These are phyloP conservation scores for Meloidogyne floridensis DNA, from an alignment of 1,140 invertebrate species.

Conservation along the genomic window DNA sequence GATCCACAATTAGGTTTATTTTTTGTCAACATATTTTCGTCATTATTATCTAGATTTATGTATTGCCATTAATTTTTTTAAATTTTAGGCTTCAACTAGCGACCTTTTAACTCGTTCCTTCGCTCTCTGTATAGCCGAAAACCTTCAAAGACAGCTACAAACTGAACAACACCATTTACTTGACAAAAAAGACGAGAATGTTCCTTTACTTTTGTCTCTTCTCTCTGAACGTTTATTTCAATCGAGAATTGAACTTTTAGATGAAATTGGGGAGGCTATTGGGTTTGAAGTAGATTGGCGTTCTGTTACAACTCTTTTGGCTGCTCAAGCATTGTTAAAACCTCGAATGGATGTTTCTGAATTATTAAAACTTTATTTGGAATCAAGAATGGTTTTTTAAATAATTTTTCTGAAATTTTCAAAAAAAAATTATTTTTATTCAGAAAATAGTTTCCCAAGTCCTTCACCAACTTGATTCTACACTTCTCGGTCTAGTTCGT, in stretches of 20 bases:
- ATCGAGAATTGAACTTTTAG: constrained; percentile 24
- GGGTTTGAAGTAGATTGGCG: constrained; percentile 46
- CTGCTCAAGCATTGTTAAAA: constrained; percentile 43
- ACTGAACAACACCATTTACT: background rate
- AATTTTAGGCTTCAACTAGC: background rate
- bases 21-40: no score
- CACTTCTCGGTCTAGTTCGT: constrained; percentile 47
- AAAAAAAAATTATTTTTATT: background rate
- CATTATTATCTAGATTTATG: no score
- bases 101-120: constrained; percentile 47
- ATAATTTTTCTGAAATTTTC: no score
- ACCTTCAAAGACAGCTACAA: constrained; percentile 36
- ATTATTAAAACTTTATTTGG: constrained; percentile 41
- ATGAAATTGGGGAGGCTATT: constrained; percentile 32
- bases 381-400: constrained; percentile 41
- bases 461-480: constrained; percentile 5
- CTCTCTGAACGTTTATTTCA: constrained; percentile 22
- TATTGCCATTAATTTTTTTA: background rate
- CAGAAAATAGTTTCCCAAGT: background rate
- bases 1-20: no score
- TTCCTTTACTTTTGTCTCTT: constrained; percentile 18
- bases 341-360: constrained; percentile 38
- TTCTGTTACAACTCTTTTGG: constrained; percentile 30
- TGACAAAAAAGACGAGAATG: background rate
- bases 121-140: constrained; percentile 41